phyloP scores from a whole-genome alignment of 2,888 invertebrate species.

The Formica aserva region DNA sequence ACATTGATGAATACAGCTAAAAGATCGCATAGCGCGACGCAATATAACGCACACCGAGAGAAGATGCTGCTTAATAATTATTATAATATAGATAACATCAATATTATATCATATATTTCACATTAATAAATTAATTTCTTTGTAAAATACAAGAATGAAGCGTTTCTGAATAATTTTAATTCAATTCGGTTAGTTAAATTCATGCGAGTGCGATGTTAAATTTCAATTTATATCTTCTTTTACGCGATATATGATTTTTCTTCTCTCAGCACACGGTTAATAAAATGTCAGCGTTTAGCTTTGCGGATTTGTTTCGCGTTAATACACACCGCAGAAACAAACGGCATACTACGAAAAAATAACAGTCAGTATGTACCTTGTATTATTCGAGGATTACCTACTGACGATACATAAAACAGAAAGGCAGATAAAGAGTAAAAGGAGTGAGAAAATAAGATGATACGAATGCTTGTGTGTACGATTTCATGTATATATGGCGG shows the following conservation, averaged over 20 bases:
- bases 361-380: constrained; percentile 67
- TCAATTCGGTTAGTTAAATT: constrained; percentile 31
- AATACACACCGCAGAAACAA: constrained; percentile 68
- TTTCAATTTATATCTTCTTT: not conserved
- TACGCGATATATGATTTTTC: not conserved
- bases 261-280: constrained; percentile 62
- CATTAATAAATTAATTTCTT: constrained; percentile 12
- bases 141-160: not conserved
- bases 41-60: constrained; percentile 65
- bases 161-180: not conserved
- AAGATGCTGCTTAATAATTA: constrained; percentile 37
- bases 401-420: constrained; percentile 66
- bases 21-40: constrained; percentile 73
- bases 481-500: constrained; percentile 65
- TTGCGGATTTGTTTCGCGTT: constrained; percentile 69
- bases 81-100: not conserved
- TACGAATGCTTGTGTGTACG: constrained; percentile 59
- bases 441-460: constrained; percentile 61
- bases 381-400: constrained; percentile 68
- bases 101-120: not conserved
- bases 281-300: constrained; percentile 67
- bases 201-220: not conserved
- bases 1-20: constrained; percentile 67
- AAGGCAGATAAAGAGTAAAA: constrained; percentile 58
- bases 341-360: constrained; percentile 63